Conservation (phyloP, 2,113 vertebrate genomes). For the Amblyopsis rosae region DNA sequence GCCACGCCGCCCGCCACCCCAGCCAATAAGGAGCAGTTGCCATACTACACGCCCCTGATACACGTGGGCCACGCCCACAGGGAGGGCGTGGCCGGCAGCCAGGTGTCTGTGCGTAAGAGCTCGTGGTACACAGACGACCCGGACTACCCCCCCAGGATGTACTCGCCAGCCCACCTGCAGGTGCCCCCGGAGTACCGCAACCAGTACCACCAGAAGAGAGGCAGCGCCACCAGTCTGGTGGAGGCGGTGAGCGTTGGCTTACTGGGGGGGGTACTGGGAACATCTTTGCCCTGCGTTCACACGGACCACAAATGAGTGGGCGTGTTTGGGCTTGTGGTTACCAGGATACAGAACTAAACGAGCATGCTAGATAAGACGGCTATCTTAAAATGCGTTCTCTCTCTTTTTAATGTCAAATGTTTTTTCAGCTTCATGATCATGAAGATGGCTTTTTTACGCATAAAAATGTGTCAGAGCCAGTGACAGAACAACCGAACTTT, state of each 20-base stretch:
- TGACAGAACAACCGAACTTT: too few species aligned
- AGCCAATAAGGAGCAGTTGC: slow-evolving; percentile 83
- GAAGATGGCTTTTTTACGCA: too few species aligned
- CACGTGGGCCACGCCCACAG: slow-evolving; percentile 89
- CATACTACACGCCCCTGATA: slow-evolving; percentile 93
- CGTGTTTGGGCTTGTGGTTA: too few species aligned
- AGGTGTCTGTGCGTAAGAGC: slow-evolving; percentile 88
- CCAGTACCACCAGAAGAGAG: slow-evolving; percentile 95
- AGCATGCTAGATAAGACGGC: too few species aligned
- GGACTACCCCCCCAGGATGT: slow-evolving; percentile 86
- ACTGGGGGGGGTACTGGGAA: too few species aligned
- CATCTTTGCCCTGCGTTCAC: too few species aligned
- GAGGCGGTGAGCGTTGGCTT: slow-evolving; percentile 87
- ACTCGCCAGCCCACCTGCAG: slow-evolving; percentile 90
- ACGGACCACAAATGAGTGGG: too few species aligned
- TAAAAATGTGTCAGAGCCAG: too few species aligned
- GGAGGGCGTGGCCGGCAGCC: slow-evolving; percentile 84
- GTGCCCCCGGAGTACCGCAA: slow-evolving; percentile 88
- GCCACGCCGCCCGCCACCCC: slow-evolving; percentile 94
- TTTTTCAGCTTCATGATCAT: too few species aligned
- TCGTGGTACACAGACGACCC: slow-evolving; percentile 98
- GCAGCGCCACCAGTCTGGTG: slow-evolving; percentile 94
- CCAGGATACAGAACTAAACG: too few species aligned
- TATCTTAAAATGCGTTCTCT: too few species aligned
- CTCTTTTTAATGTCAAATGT: too few species aligned